Percentiles rank a stretch among this genome's conserved stretches.
phyloP scores from a whole-genome alignment of 2,888 invertebrate genomes.

The Limnephilus auricula region DNA sequence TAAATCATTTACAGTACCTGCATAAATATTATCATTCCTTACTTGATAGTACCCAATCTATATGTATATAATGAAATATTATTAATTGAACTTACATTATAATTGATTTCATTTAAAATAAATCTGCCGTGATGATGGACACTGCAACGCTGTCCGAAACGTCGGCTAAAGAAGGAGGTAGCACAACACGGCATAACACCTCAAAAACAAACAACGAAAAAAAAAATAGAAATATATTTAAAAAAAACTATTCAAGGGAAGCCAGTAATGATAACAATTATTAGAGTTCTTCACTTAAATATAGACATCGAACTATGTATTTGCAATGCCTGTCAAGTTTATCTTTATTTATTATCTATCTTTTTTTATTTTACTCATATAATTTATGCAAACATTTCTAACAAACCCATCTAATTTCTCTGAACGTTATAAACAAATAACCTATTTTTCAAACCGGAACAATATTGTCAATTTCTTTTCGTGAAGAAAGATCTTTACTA shows the following conservation, averaged over 20 bases:
- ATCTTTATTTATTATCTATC: neutral
- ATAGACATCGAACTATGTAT: neutral
- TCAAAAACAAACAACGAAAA: too few relatives aligned
- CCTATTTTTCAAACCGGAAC: neutral
- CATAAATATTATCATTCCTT: too few relatives aligned
- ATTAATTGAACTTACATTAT: too few relatives aligned
- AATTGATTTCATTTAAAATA: too few relatives aligned
- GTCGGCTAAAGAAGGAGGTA: too few relatives aligned
- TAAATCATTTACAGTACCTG: too few relatives aligned
- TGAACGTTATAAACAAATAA: neutral
- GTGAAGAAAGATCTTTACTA: neutral
- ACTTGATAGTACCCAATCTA: neutral
- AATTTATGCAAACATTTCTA: neutral
- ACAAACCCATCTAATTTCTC: neutral
- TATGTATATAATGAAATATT: too few relatives aligned
- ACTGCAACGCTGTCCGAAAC: too few relatives aligned
- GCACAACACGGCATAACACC: too few relatives aligned
- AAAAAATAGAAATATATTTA: too few relatives aligned
- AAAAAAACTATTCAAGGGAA: neutral
- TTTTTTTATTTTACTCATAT: neutral
- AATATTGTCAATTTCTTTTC: neutral
- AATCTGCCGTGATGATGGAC: too few relatives aligned
- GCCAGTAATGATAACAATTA: neutral
- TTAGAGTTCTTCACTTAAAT: neutral
- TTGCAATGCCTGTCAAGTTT: neutral